phyloP scores from a whole-genome alignment of 2,797 vertebrate genomes.

The Cottoperca gobio region DNA sequence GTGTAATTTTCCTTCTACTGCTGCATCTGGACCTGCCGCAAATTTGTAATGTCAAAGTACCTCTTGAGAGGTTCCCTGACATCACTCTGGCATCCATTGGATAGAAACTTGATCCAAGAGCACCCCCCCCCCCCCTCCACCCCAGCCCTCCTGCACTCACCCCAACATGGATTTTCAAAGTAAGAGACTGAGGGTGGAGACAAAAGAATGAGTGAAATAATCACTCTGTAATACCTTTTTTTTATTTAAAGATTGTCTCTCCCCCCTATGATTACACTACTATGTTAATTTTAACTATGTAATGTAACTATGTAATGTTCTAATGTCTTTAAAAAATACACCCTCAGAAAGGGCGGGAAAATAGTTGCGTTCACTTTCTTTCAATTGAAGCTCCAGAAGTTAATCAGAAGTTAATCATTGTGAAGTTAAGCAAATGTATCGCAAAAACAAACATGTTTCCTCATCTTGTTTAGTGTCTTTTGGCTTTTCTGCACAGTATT shows the following conservation, averaged over 20 bases:
- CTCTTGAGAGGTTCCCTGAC: slow-evolving; percentile 2
- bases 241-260: not conserved
- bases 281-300: not conserved
- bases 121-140: not conserved
- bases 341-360: not conserved
- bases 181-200: not conserved
- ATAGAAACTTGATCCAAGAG: slow-evolving; percentile 28
- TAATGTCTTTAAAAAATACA: not conserved
- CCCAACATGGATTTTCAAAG: slow-evolving; percentile 9
- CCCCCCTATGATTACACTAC: not conserved
- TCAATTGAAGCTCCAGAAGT: not conserved
- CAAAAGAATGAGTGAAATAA: not conserved
- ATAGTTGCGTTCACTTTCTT: not conserved
- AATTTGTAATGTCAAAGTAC: not conserved
- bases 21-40: not conserved
- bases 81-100: slow-evolving; percentile 9
- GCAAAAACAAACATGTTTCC: not conserved
- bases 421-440: not conserved
- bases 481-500: not conserved
- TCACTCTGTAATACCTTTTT: not conserved
- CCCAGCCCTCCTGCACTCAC: not conserved
- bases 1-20: not conserved
- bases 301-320: not conserved
- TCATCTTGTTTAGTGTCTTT: not conserved
- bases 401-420: not conserved